Evolutionary conservation across 2,888 invertebrate genomes (phyloP).

Genomic region (Galerucella pusilla): DNA sequence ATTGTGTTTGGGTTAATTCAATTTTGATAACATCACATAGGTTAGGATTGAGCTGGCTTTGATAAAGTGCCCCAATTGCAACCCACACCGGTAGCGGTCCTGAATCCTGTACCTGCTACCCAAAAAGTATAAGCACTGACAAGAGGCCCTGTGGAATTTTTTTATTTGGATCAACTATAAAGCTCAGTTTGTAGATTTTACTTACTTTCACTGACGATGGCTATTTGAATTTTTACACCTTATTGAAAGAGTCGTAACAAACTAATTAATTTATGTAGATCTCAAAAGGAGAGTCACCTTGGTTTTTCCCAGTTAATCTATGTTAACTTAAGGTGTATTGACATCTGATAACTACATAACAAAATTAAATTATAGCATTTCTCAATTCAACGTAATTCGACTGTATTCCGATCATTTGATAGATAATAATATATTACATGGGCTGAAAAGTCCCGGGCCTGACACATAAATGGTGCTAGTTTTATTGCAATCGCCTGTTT

Average conservation of each 20-base stretch:
- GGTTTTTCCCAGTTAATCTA: slow-evolving; percentile 18
- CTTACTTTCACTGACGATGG: slow-evolving; percentile 21
- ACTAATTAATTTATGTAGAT: slow-evolving; percentile 18
- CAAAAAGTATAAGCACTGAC: too few relatives aligned
- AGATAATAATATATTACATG: too few relatives aligned
- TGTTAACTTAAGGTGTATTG: slow-evolving; percentile 11
- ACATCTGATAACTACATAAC: background rate
- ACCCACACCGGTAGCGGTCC: background rate
- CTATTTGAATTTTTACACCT: slow-evolving; percentile 20
- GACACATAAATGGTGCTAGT: too few relatives aligned
- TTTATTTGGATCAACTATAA: background rate
- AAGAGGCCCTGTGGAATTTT: background rate
- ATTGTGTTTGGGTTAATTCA: too few relatives aligned
- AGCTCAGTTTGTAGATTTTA: slow-evolving; percentile 2
- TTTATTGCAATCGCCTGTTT: too few relatives aligned
- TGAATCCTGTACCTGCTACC: too few relatives aligned
- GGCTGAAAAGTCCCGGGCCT: too few relatives aligned
- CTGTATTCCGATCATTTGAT: too few relatives aligned
- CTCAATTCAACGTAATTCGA: background rate
- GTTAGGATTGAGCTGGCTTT: too few relatives aligned
- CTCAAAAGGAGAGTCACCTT: slow-evolving; percentile 14
- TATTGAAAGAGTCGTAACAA: slow-evolving; percentile 19
- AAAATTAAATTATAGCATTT: background rate
- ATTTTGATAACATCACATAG: too few relatives aligned
- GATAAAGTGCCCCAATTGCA: too few relatives aligned